phyloP scores from a whole-genome alignment of 2,888 invertebrate genomes.

The Thereva nobilitata region DNA sequence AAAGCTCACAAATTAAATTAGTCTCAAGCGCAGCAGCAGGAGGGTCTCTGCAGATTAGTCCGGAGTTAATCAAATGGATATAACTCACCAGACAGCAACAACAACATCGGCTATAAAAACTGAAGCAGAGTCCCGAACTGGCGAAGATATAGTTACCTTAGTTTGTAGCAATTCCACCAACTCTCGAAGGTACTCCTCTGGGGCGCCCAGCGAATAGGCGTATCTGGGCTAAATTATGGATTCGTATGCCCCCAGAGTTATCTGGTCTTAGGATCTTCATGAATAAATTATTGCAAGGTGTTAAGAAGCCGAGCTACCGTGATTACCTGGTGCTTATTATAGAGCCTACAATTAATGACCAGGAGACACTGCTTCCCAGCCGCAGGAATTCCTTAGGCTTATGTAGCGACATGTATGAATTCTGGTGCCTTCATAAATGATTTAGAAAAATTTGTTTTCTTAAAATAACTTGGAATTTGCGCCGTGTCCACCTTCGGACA shows the following conservation, averaged over 20 bases:
- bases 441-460: background rate
- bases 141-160: constrained; percentile 1
- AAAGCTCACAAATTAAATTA: constrained; percentile 28
- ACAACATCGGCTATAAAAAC: background rate
- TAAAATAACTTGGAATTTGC: background rate
- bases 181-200: too few species aligned
- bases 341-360: constrained; percentile 24
- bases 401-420: background rate
- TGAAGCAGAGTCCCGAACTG: constrained; percentile 1
- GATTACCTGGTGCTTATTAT: constrained; percentile 16
- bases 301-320: constrained; percentile 36
- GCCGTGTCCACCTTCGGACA: background rate
- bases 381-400: too few species aligned
- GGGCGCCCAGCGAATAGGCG: constrained; percentile 12
- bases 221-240: constrained; percentile 30
- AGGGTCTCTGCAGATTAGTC: constrained; percentile 18
- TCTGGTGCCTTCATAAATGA: constrained; percentile 20
- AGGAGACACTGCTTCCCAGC: constrained; percentile 9
- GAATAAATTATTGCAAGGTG: constrained; percentile 40
- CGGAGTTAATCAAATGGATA: constrained; percentile 28
- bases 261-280: constrained; percentile 31
- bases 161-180: too few species aligned
- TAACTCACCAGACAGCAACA: background rate
- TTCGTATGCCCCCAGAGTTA: constrained; percentile 20
- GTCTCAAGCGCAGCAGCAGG: constrained; percentile 19